Conservation (phyloP, 2,888 invertebrate species). For the Caenorhabditis zanzibari region DNA sequence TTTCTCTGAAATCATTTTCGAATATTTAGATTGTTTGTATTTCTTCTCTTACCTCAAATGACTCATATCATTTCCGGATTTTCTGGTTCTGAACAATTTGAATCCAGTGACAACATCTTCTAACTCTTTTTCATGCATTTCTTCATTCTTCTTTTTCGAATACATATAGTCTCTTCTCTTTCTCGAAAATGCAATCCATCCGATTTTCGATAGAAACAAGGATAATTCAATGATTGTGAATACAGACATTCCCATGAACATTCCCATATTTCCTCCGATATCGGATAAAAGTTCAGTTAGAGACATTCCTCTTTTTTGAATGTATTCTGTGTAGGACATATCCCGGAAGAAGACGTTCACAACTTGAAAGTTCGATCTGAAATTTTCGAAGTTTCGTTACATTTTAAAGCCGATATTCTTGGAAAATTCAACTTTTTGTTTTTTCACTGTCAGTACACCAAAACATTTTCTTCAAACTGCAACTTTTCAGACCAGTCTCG, state of each 20-base stretch:
- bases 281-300: constrained; percentile 75
- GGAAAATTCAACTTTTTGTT: too few relatives aligned
- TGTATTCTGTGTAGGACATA: constrained; percentile 80
- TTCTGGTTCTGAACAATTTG: constrained; percentile 65
- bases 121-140: constrained; percentile 67
- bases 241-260: constrained; percentile 81
- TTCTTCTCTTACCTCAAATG: constrained; percentile 34
- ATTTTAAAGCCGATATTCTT: too few relatives aligned
- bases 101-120: constrained; percentile 70
- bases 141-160: constrained; percentile 65
- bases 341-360: constrained; percentile 81
- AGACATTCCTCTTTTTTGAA: constrained; percentile 76
- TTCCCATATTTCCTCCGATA: constrained; percentile 82
- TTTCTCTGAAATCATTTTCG: constrained; percentile 31
- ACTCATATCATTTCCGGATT: constrained; percentile 65
- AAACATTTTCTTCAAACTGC: too few relatives aligned
- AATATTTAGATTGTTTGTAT: neutral
- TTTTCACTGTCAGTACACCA: too few relatives aligned
- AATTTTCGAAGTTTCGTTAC: too few relatives aligned
- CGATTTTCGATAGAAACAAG: constrained; percentile 77
- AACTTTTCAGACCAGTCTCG: too few relatives aligned
- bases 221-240: constrained; percentile 77
- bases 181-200: constrained; percentile 75
- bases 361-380: constrained; percentile 75
- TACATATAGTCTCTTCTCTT: constrained; percentile 69